These are phyloP conservation scores for Egretta garzetta DNA, from an alignment of 2,113 vertebrate species.

Conservation along the genomic window DNA sequence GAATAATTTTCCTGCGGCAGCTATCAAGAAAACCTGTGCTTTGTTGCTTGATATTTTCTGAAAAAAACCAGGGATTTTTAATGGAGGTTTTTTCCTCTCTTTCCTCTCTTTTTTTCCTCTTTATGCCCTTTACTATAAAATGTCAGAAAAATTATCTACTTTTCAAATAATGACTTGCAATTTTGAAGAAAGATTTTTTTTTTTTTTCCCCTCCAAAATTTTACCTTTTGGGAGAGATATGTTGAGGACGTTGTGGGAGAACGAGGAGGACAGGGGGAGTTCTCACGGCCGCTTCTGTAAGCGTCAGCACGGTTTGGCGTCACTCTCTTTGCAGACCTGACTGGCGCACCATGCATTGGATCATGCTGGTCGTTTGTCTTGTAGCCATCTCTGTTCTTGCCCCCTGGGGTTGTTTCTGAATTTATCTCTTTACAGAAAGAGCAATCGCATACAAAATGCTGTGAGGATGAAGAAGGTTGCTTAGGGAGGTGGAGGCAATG, in stretches of 20 bases:
- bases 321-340: neutral
- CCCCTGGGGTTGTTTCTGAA: neutral
- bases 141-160: rapidly evolving
- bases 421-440: neutral
- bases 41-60: neutral
- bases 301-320: rapidly evolving
- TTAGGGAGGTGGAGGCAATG: neutral
- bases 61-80: neutral
- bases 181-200: neutral
- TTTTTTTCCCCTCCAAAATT: too few species aligned
- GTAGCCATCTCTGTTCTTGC: neutral
- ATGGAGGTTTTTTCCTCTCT: neutral
- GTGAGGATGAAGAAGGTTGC: neutral
- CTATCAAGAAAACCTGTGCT: neutral
- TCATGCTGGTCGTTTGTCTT: rapidly evolving
- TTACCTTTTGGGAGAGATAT: too few species aligned
- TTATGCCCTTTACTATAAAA: neutral
- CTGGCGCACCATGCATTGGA: rapidly evolving
- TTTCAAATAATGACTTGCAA: neutral
- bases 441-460: neutral
- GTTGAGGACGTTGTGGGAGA: neutral
- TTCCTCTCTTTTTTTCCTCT: neutral
- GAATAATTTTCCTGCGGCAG: neutral
- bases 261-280: neutral
- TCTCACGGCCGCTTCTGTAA: rapidly evolving